Percentiles rank a stretch among this genome's conserved stretches.
phyloP scores from a whole-genome alignment of 2,888 invertebrate species.

The Palloptera scutellata region DNA sequence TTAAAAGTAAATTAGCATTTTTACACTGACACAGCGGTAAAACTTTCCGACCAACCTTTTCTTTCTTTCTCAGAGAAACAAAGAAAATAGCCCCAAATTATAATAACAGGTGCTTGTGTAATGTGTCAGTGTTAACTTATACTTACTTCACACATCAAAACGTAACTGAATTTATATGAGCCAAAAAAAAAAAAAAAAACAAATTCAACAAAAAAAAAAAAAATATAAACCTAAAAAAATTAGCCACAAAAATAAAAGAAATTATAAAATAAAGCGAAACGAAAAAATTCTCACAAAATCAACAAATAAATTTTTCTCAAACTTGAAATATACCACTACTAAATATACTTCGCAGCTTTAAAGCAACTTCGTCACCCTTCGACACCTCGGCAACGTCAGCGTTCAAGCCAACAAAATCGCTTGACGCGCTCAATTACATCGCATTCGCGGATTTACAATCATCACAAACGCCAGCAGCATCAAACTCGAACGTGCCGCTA shows the following conservation, averaged over 20 bases:
- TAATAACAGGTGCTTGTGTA: no score
- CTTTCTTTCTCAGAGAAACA: no score
- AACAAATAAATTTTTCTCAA: not conserved
- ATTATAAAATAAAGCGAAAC: not conserved
- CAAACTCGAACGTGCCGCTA: no score
- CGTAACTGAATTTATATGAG: no score
- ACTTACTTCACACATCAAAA: no score
- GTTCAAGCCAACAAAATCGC: conserved; percentile 60
- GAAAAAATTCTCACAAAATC: not conserved
- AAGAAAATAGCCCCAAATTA: no score
- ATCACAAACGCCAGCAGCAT: conserved; percentile 37
- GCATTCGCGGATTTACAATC: conserved; percentile 41
- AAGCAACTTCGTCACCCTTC: conserved; percentile 53
- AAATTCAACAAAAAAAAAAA: not conserved
- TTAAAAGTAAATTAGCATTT: no score
- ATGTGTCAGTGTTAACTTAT: no score
- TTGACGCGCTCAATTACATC: conserved; percentile 50
- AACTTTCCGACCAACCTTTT: no score
- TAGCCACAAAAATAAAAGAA: not conserved
- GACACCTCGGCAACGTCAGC: conserved; percentile 56
- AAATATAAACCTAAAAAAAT: not conserved
- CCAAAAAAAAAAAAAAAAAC: no score
- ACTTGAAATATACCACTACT: not conserved
- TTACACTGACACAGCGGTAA: no score
- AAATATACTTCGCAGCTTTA: conserved; percentile 48